A percentile compares a stretch with the other conserved stretches of the same genome.
Conservation (phyloP, 2,888 invertebrate genomes). For the Macaria liturata region DNA sequence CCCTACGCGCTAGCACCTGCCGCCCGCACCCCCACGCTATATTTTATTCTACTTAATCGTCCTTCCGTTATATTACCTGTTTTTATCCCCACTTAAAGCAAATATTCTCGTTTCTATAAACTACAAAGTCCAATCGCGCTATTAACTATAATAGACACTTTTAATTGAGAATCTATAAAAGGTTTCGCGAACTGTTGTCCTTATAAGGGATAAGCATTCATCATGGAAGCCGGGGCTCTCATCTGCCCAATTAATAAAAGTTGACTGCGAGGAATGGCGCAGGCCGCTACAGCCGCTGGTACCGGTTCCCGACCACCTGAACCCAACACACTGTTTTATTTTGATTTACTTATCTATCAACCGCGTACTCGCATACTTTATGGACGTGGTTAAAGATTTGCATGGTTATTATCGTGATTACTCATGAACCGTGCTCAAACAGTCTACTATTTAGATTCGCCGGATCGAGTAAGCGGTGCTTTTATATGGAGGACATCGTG, state of each 20-base stretch:
- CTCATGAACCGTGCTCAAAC: conserved; percentile 32
- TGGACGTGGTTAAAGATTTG: conserved; percentile 51
- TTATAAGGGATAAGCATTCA: conserved; percentile 78
- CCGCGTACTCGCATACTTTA: conserved; percentile 51
- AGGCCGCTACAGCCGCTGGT: conserved; percentile 64
- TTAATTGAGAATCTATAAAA: conserved; percentile 84
- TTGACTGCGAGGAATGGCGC: conserved; percentile 78
- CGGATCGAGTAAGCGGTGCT: conserved; percentile 39
- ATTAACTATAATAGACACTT: conserved; percentile 82
- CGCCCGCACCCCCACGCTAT: conserved; percentile 80
- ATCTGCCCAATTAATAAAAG: conserved; percentile 84
- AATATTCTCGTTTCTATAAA: conserved; percentile 79
- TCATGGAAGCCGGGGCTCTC: conserved; percentile 78
- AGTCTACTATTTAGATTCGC: conserved; percentile 24
- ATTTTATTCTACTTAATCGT: conserved; percentile 83
- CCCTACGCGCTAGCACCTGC: conserved; percentile 76
- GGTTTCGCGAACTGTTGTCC: conserved; percentile 78
- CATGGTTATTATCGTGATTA: conserved; percentile 48
- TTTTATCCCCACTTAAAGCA: conserved; percentile 79
- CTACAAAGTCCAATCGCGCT: conserved; percentile 69
- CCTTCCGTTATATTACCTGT: conserved; percentile 81
- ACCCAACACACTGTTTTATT: conserved; percentile 73
- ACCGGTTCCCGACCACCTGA: conserved; percentile 79
- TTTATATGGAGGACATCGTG: neutral
- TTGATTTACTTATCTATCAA: conserved; percentile 78